These are phyloP conservation scores for Watsonalla binaria DNA, from an alignment of 2,888 invertebrate species.

Conservation along the genomic window DNA sequence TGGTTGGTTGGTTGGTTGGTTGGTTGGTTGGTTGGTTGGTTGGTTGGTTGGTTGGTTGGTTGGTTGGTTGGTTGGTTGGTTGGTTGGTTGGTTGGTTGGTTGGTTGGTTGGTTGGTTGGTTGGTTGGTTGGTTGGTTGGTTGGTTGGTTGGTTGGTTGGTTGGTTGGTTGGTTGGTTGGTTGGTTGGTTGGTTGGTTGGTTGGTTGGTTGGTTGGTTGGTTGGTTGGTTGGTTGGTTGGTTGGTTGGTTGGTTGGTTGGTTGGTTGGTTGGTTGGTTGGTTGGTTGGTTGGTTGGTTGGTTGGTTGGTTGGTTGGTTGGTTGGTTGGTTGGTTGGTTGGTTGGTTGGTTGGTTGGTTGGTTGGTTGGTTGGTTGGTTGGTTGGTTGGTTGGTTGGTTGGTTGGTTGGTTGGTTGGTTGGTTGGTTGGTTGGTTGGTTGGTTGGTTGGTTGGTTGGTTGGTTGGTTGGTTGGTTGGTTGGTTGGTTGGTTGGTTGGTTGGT, in stretches of 20 bases:
- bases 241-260: neutral
- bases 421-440: neutral
- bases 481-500: neutral
- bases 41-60: neutral
- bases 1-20: neutral
- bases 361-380: too few relatives aligned
- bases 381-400: neutral
- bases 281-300: neutral
- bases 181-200: neutral
- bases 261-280: neutral
- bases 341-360: neutral
- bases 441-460: neutral
- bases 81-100: neutral
- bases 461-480: neutral
- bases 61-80: neutral
- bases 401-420: neutral
- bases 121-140: conserved; percentile 1
- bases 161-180: too few relatives aligned
- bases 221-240: neutral
- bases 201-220: neutral
- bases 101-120: conserved; percentile 1
- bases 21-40: neutral
- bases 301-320: conserved; percentile 1
- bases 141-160: neutral
- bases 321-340: conserved; percentile 1